phyloP scores from a whole-genome alignment of 2,113 vertebrate species.

The Microcebus griseorufus region DNA sequence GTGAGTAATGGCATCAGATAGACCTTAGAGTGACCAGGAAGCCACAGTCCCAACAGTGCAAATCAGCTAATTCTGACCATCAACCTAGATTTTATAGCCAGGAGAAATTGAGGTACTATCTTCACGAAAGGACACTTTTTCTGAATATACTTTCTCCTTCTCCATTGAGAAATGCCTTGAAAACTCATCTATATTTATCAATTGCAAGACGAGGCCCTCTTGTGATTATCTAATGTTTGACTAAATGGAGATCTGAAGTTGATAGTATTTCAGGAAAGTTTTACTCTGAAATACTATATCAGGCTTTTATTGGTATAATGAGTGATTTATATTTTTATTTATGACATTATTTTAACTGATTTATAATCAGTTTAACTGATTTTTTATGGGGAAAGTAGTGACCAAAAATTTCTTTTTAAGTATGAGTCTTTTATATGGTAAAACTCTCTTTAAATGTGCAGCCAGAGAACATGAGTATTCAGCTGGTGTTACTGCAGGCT shows the following conservation, averaged over 20 bases:
- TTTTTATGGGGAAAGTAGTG: neutral
- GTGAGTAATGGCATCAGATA: accelerated
- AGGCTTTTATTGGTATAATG: neutral
- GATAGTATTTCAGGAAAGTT: neutral
- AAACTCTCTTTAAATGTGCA: neutral
- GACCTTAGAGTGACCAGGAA: neutral
- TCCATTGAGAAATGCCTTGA: neutral
- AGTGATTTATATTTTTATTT: neutral
- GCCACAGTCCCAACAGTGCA: accelerated
- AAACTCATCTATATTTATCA: neutral
- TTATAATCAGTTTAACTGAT: neutral
- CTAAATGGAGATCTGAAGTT: neutral
- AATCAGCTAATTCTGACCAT: neutral
- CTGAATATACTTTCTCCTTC: neutral
- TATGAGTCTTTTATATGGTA: neutral
- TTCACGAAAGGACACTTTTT: neutral
- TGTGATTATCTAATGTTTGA: neutral
- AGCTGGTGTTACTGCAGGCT: neutral
- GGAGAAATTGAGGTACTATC: neutral
- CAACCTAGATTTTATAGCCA: neutral
- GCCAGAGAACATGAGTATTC: neutral
- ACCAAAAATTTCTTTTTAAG: neutral
- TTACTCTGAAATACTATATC: neutral
- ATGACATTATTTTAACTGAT: neutral
- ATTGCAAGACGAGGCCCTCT: neutral